Conservation (phyloP, 2,888 invertebrate genomes). For the Lasioglossum vierecki region DNA sequence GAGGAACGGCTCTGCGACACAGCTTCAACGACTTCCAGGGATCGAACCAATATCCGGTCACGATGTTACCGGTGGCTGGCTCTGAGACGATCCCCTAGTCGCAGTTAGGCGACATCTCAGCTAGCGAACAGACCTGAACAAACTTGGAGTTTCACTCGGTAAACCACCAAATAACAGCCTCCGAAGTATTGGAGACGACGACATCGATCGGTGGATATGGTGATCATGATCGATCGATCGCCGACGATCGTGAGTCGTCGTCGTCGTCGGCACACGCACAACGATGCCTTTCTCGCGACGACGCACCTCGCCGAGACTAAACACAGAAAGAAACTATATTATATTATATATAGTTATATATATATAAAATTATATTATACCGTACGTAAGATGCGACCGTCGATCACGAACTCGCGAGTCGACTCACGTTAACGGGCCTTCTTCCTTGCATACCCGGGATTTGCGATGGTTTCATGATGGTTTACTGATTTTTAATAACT, state of each 20-base stretch:
- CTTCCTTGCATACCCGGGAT: slow-evolving; percentile 20
- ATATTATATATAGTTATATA: slow-evolving; percentile 22
- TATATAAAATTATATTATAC: slow-evolving; percentile 23
- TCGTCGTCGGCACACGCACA: slow-evolving; percentile 76
- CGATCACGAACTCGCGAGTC: slow-evolving; percentile 37
- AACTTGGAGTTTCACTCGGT: neutral
- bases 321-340: slow-evolving; percentile 39
- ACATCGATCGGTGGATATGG: slow-evolving; percentile 14
- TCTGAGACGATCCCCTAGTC: slow-evolving; percentile 81
- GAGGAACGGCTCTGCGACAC: slow-evolving; percentile 86
- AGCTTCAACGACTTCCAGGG: slow-evolving; percentile 88
- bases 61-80: slow-evolving; percentile 90
- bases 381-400: neutral
- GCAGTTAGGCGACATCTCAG: slow-evolving; percentile 13
- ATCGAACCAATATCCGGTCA: slow-evolving; percentile 91
- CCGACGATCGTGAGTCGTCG: slow-evolving; percentile 43
- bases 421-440: slow-evolving; percentile 28
- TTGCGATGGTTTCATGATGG: neutral
- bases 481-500: neutral
- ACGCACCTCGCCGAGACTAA: slow-evolving; percentile 53
- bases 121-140: neutral
- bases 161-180: neutral
- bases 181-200: slow-evolving; percentile 46
- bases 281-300: slow-evolving; percentile 78
- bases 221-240: slow-evolving; percentile 7